These are phyloP conservation scores for Syritta pipiens DNA, from an alignment of 2,888 invertebrate species.

Conservation along the genomic window DNA sequence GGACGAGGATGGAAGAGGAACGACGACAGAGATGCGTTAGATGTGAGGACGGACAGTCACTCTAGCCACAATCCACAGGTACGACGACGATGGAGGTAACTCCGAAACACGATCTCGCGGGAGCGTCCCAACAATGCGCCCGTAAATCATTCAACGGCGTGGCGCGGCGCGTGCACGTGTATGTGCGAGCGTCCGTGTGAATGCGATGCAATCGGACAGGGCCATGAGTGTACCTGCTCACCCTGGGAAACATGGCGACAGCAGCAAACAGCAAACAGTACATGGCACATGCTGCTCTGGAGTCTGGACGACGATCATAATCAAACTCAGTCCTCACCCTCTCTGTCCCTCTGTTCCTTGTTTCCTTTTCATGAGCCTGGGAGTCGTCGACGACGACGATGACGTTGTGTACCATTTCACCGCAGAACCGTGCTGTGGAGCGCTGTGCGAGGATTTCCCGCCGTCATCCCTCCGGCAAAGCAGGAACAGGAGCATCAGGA, in stretches of 20 bases:
- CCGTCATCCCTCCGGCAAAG: not conserved
- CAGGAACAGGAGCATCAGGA: too few relatives aligned
- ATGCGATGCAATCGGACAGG: too few relatives aligned
- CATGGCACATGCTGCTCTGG: constrained; percentile 1
- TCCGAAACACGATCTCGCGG: not conserved
- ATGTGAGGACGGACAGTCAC: not conserved
- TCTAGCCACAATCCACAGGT: not conserved
- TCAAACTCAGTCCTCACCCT: not conserved
- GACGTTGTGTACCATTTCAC: not conserved
- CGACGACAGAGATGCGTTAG: too few relatives aligned
- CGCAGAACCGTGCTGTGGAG: not conserved
- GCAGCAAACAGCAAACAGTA: not conserved
- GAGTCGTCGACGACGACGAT: too few relatives aligned
- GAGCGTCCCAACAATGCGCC: not conserved
- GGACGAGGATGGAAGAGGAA: too few relatives aligned
- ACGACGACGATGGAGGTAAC: too few relatives aligned
- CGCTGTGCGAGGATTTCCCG: not conserved
- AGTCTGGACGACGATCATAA: constrained; percentile 3
- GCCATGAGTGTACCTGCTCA: not conserved
- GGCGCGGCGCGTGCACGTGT: not conserved
- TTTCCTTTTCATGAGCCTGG: too few relatives aligned
- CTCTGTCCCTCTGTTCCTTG: not conserved
- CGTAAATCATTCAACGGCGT: not conserved
- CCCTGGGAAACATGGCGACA: not conserved
- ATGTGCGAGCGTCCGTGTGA: too few relatives aligned